Evolutionary conservation across 1,140 invertebrate genomes (phyloP), one percentile per base, ranked within the genome.

Genomic region (Papilio helenus): DNA sequence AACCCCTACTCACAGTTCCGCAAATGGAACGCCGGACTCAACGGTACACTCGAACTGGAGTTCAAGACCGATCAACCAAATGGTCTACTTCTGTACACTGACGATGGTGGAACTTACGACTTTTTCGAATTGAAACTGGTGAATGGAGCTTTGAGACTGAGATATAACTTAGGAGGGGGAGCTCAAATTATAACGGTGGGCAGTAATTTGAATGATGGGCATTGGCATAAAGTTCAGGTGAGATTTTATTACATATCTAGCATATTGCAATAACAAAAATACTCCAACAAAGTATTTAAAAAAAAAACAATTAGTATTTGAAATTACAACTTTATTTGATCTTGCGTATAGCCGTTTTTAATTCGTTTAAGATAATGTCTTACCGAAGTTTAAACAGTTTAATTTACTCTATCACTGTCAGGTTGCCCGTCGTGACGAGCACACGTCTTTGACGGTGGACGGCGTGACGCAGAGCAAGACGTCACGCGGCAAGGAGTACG

Each of bases 71-170:
- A 97, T 77, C 97, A 98, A 89, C 97, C 97, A 0, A 98, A 98
- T 93, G 98, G 98, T 9, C 93, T 99, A 79, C 94, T 99, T 20
- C 95, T 99, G 61, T 99, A 99, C 92, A 98, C 98, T 1, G 98
- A 99, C 90, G 98, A 99, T 90, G 98, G 98, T 7, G 98, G 98
- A 14, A 98, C 97, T 20, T 98, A 98, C 87, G 98, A 99, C 92
- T 99, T 99, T 95, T 98, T 99, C 92, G 98, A 99, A 94, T 93
- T 99, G 73, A 99, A 99, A 89, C 95, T 99, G 18, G 97, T 99
- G 7, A 98, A 98, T 88, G 98, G 98, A 26, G 97, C 97, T 1
- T 94, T 99, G n/a, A 95, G 98, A 72, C 92, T 99, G 82, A 95
- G 98, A 81, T 98, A 98, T 92, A 98, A 99, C 93, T 95, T 98